Conservation (phyloP, 2,797 vertebrate genomes). For the Notolabrus celidotus region DNA sequence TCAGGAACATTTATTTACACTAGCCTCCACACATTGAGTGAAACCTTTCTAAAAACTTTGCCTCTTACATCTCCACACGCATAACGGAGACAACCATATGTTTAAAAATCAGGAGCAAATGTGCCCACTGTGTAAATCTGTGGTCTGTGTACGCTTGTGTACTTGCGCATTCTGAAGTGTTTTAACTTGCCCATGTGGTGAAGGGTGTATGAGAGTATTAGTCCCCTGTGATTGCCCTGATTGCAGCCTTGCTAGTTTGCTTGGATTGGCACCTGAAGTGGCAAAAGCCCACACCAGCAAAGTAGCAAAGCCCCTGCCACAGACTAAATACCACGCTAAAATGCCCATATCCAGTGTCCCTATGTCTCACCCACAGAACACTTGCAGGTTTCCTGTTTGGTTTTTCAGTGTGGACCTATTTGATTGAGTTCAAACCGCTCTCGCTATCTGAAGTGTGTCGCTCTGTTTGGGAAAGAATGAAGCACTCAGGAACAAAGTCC, state of each 20-base stretch:
- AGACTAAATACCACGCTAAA: constrained; percentile 74
- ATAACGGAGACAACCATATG: constrained; percentile 57
- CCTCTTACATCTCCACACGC: constrained; percentile 51
- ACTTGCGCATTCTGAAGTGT: constrained; percentile 51
- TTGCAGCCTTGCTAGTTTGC: constrained; percentile 73
- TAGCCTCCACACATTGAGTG: constrained; percentile 57
- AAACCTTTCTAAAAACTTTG: constrained; percentile 62
- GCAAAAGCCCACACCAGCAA: constrained; percentile 54
- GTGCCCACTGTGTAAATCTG: constrained; percentile 55
- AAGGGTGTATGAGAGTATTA: constrained; percentile 65
- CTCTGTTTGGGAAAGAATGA: constrained; percentile 53
- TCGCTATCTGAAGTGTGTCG: constrained; percentile 39
- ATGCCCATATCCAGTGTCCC: constrained; percentile 65
- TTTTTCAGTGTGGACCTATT: constrained; percentile 64
- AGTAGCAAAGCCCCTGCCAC: constrained; percentile 64
- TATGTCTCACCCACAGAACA: constrained; percentile 62
- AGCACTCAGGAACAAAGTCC: constrained; percentile 34
- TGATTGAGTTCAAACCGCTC: constrained; percentile 58
- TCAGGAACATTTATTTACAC: constrained; percentile 69
- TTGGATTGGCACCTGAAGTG: constrained; percentile 75
- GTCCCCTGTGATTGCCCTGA: constrained; percentile 63
- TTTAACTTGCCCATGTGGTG: constrained; percentile 48
- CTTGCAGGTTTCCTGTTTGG: constrained; percentile 71
- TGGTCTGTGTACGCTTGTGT: constrained; percentile 36
- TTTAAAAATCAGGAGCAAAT: constrained; percentile 54